Evolutionary conservation across 1,140 invertebrate genomes (phyloP).

Genomic region (Eurosta solidaginis): DNA sequence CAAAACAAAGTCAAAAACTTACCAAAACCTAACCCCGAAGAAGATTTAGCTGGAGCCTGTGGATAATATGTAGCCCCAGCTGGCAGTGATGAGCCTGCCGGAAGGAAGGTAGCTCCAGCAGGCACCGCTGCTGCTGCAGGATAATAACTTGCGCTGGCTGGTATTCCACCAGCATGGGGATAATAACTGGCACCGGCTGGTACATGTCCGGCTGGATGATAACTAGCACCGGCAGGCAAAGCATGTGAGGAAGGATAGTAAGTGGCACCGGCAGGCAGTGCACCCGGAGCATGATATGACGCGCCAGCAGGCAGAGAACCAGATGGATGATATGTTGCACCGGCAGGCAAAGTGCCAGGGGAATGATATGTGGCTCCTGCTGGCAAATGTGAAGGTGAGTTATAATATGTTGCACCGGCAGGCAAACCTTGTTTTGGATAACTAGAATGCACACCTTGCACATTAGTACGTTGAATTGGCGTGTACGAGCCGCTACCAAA

Average conservation of each 20-base stretch:
- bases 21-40: slow-evolving; percentile 52
- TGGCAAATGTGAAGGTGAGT: slow-evolving; percentile 37
- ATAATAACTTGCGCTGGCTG: slow-evolving; percentile 43
- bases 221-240: slow-evolving; percentile 35
- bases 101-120: slow-evolving; percentile 34
- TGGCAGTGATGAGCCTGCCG: slow-evolving; percentile 47
- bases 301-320: slow-evolving; percentile 34
- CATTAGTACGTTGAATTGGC: slow-evolving; percentile 47
- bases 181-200: slow-evolving; percentile 50
- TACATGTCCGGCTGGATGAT: slow-evolving; percentile 39
- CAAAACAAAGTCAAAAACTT: slow-evolving; percentile 19
- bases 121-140: slow-evolving; percentile 31
- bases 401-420: slow-evolving; percentile 45
- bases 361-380: slow-evolving; percentile 45
- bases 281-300: slow-evolving; percentile 33
- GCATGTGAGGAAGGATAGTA: slow-evolving; percentile 43
- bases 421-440: slow-evolving; percentile 39
- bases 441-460: slow-evolving; percentile 48
- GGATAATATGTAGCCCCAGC: slow-evolving; percentile 51
- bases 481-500: slow-evolving; percentile 37
- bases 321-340: slow-evolving; percentile 32
- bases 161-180: slow-evolving; percentile 40
- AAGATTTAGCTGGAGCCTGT: slow-evolving; percentile 46
- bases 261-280: slow-evolving; percentile 38
- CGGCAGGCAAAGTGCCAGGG: slow-evolving; percentile 32